phyloP scores from a whole-genome alignment of 2,888 invertebrate genomes.

The Leptopterna dolabrata region DNA sequence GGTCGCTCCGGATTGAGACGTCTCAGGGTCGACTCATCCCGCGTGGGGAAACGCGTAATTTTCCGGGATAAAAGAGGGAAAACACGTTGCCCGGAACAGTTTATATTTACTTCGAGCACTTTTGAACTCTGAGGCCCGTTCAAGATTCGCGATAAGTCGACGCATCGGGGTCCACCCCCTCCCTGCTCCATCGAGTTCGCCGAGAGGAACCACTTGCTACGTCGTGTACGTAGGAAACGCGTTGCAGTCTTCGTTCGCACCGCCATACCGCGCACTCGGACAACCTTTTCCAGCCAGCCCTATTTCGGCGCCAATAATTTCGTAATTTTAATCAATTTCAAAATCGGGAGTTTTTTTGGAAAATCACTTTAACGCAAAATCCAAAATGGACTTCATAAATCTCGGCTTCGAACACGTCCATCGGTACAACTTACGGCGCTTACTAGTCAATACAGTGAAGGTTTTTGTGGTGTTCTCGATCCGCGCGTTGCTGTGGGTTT shows the following conservation, averaged over 20 bases:
- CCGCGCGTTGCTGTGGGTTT: constrained; percentile 28
- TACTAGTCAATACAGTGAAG: neutral
- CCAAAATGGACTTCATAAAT: neutral
- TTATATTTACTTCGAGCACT: neutral
- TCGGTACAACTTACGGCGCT: neutral
- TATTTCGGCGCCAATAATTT: too few relatives aligned
- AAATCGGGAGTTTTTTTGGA: too few relatives aligned
- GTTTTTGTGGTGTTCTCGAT: neutral
- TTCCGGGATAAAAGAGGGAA: neutral
- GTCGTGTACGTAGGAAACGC: neutral
- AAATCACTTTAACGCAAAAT: neutral
- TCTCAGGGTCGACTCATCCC: neutral
- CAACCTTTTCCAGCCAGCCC: too few relatives aligned
- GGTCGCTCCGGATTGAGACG: neutral
- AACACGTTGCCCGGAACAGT: neutral
- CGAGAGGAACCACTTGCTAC: neutral
- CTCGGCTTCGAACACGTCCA: neutral
- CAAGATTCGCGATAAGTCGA: neutral
- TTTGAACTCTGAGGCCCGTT: neutral
- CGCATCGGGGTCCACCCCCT: neutral
- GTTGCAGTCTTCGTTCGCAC: neutral
- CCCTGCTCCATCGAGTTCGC: neutral
- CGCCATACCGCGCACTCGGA: neutral
- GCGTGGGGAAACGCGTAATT: neutral
- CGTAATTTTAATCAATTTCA: too few relatives aligned